These are phyloP conservation scores for Drosophila prostipennis DNA, from an alignment of 2,888 invertebrate species.

Conservation along the genomic window DNA sequence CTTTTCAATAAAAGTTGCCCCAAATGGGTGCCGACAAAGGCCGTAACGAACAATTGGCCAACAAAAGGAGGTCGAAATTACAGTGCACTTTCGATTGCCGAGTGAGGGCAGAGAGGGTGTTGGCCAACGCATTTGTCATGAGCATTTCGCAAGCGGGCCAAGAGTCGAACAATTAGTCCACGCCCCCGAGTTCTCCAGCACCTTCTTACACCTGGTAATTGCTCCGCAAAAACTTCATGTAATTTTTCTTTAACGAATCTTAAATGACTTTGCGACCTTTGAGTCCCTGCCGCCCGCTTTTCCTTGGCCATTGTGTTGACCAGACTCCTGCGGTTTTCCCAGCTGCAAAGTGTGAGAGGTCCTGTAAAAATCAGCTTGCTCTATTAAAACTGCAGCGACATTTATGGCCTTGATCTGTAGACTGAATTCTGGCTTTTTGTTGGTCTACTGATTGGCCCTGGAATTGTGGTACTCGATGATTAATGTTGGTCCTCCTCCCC, in stretches of 20 bases:
- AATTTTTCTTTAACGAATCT: constrained; percentile 81
- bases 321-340: constrained; percentile 38
- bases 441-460: constrained; percentile 28
- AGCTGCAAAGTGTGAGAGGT: constrained; percentile 48
- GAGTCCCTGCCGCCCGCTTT: constrained; percentile 9
- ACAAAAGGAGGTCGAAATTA: constrained; percentile 69
- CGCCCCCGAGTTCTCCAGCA: constrained; percentile 63
- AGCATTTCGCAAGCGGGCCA: constrained; percentile 33
- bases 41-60: constrained; percentile 58
- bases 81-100: constrained; percentile 50
- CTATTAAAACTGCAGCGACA: constrained; percentile 61
- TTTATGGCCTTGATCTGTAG: constrained; percentile 67
- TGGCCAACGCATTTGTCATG: constrained; percentile 57
- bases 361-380: constrained; percentile 40
- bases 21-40: constrained; percentile 65
- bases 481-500: constrained; percentile 50
- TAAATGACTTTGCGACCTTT: constrained; percentile 73
- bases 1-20: constrained; percentile 71
- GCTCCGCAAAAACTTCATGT: constrained; percentile 80
- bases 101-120: constrained; percentile 1
- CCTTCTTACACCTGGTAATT: constrained; percentile 80
- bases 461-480: constrained; percentile 53
- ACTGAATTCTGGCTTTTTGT: constrained; percentile 28
- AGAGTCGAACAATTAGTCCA: constrained; percentile 78
- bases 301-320: constrained; percentile 46